Conservation (phyloP, 2,888 invertebrate species). For the Acanthosoma haemorrhoidale region DNA sequence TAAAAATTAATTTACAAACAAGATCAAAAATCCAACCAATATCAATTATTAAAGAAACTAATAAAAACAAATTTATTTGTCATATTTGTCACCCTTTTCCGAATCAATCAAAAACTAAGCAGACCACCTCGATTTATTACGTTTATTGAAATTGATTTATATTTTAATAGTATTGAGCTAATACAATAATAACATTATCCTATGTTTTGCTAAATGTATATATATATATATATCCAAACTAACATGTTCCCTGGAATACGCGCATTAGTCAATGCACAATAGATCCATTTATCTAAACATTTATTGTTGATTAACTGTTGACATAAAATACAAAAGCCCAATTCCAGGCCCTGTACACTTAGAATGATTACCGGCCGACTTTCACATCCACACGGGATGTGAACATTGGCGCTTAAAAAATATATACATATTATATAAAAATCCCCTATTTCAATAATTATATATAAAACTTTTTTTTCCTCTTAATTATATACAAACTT, state of each 20-base stretch:
- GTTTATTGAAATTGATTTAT: neutral
- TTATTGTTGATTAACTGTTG: neutral
- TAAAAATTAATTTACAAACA: too few species aligned
- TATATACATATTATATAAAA: neutral
- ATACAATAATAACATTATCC: neutral
- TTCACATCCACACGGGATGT: too few species aligned
- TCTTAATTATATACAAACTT: neutral
- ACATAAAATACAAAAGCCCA: slow-evolving; percentile 1
- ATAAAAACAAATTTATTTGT: too few species aligned
- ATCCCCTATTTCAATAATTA: neutral
- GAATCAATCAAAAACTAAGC: neutral
- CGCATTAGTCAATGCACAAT: neutral
- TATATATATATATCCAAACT: neutral
- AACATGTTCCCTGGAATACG: slow-evolving; percentile 24
- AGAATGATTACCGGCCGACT: too few species aligned
- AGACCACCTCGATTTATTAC: neutral
- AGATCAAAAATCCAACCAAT: too few species aligned
- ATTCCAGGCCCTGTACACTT: neutral
- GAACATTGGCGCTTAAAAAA: neutral
- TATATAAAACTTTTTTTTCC: neutral
- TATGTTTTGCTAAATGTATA: neutral
- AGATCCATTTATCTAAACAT: neutral
- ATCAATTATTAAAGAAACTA: too few species aligned
- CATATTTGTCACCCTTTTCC: too few species aligned
- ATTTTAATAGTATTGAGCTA: neutral